phyloP scores from a whole-genome alignment of 2,888 invertebrate genomes.

The Metellina segmentata region DNA sequence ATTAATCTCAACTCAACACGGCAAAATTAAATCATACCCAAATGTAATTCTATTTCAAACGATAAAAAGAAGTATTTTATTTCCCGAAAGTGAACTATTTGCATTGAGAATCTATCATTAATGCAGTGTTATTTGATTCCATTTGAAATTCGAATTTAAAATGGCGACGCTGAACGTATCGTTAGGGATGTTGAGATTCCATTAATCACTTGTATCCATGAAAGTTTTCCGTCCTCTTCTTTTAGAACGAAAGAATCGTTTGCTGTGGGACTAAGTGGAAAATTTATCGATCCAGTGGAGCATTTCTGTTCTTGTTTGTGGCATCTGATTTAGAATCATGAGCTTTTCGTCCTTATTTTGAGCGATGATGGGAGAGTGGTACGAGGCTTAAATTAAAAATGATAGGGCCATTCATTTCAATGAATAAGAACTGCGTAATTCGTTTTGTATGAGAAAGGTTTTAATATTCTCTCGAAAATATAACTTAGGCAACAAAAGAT shows the following conservation, averaged over 20 bases:
- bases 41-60: not conserved
- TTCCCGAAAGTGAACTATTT: slow-evolving; percentile 55
- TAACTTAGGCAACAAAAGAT: no score
- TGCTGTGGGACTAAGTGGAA: slow-evolving; percentile 27
- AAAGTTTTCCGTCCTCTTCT: slow-evolving; percentile 20
- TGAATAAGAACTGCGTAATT: not conserved
- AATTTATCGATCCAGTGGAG: slow-evolving; percentile 41
- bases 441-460: not conserved
- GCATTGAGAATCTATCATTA: slow-evolving; percentile 52
- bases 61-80: slow-evolving; percentile 28
- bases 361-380: not conserved
- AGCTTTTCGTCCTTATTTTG: slow-evolving; percentile 33
- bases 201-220: slow-evolving; percentile 42
- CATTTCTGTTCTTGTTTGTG: slow-evolving; percentile 19
- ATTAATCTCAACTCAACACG: not conserved
- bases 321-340: not conserved
- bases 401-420: not conserved
- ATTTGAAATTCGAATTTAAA: slow-evolving; percentile 28
- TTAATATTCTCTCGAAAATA: no score
- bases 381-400: not conserved
- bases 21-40: not conserved
- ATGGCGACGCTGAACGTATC: slow-evolving; percentile 22
- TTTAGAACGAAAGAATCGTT: slow-evolving; percentile 41
- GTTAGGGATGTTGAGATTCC: slow-evolving; percentile 34
- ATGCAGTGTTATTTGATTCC: slow-evolving; percentile 48